These are phyloP conservation scores for Microctenopoma steveboyesi DNA, from an alignment of 2,797 vertebrate species.

Conservation along the genomic window DNA sequence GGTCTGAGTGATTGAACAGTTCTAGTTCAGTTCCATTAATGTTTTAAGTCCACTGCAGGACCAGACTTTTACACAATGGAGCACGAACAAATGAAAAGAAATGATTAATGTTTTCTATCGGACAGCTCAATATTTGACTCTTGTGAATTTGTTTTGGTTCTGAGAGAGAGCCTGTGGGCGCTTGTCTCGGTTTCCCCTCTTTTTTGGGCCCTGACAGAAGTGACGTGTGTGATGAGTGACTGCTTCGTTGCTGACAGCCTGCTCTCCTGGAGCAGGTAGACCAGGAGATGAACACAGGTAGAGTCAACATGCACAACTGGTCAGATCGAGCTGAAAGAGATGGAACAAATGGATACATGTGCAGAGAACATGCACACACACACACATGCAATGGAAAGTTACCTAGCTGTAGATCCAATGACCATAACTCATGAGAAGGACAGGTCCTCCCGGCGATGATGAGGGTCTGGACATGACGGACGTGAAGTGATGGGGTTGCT, in stretches of 20 bases:
- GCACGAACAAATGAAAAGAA: constrained; percentile 14
- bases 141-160: constrained; percentile 19
- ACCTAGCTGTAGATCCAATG: constrained; percentile 7
- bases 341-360: constrained; percentile 58
- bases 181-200: constrained; percentile 42
- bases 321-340: constrained; percentile 60
- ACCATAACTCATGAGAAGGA: constrained; percentile 14
- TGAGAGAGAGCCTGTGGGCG: constrained; percentile 24
- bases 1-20: not conserved
- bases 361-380: constrained; percentile 33
- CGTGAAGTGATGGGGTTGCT: constrained; percentile 50
- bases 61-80: constrained; percentile 21
- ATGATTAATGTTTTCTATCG: not conserved
- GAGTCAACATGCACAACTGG: constrained; percentile 63
- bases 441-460: constrained; percentile 27
- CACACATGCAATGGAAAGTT: constrained; percentile 13
- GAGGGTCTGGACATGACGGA: constrained; percentile 39
- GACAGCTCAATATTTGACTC: constrained; percentile 6
- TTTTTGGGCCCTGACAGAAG: constrained; percentile 12
- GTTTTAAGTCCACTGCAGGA: constrained; percentile 16
- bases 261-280: constrained; percentile 73
- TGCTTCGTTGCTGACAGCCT: constrained; percentile 51
- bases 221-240: constrained; percentile 48
- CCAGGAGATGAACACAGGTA: constrained; percentile 70
- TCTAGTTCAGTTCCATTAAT: constrained; percentile 1